A percentile compares a stretch with the other conserved stretches of the same genome.
phyloP scores from a whole-genome alignment of 2,888 invertebrate species.

The Agrilus biguttatus region DNA sequence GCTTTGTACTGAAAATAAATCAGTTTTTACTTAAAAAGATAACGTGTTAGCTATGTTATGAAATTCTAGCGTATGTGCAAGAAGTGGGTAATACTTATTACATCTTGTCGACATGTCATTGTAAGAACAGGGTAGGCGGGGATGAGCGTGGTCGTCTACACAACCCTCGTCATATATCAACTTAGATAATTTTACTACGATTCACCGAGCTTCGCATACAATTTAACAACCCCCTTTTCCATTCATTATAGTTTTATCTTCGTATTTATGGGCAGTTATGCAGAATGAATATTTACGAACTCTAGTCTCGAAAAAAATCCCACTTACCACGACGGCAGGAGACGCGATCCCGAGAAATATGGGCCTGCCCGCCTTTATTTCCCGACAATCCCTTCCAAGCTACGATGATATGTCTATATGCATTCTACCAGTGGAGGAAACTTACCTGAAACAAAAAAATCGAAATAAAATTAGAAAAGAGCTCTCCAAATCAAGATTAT shows the following conservation, averaged over 20 bases:
- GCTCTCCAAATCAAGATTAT: neutral
- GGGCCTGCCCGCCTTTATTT: no score
- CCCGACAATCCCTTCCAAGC: no score
- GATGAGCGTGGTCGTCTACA: slow-evolving; percentile 15
- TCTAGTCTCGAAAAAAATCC: slow-evolving; percentile 10
- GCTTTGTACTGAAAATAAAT: no score
- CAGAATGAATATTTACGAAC: slow-evolving; percentile 19
- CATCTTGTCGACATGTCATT: slow-evolving; percentile 11
- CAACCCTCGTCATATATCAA: slow-evolving; percentile 19
- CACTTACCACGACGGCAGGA: no score
- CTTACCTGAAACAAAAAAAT: slow-evolving; percentile 13
- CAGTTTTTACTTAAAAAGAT: no score
- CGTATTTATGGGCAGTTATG: slow-evolving; percentile 17
- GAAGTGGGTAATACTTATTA: no score
- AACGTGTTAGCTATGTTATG: no score
- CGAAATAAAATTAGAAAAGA: neutral
- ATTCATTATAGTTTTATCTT: slow-evolving; percentile 25
- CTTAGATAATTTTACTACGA: slow-evolving; percentile 20
- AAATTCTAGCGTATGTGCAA: no score
- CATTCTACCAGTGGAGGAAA: neutral
- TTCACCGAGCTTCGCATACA: slow-evolving; percentile 17
- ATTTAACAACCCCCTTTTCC: slow-evolving; percentile 25
- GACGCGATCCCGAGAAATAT: no score
- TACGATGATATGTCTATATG: no score
- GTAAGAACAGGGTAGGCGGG: slow-evolving; percentile 10